Base-by-base conservation (phyloP, 2,797 vertebrate species). In the Pantherophis vulpinus region DNA sequence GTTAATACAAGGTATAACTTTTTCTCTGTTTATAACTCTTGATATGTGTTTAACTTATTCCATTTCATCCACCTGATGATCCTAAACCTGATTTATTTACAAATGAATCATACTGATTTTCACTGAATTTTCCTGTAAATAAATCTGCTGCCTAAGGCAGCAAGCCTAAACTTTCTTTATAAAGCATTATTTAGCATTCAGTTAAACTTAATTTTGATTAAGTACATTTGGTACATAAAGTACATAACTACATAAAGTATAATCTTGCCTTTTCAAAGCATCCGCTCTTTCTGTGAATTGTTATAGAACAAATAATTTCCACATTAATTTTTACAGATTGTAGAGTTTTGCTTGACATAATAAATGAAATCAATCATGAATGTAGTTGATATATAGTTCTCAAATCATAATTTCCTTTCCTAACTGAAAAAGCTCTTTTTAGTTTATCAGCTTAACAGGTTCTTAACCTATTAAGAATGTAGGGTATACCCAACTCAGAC, bases 311-410 rank as follows among this genome's bases (percentile, higher is more conserved):
- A 88, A 51, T 54, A 10, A 51, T 25, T 4, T 60, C 27, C 14
- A 42, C 55, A 13, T 56, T 47, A 61, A 63, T 42, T 88, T 16
- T 9, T 37, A 88, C 18, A 2, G 11, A 91, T 79, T 87, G 23
- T 10, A 16, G 29, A n/a, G 2, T 42, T 86, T n/a, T 86, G 59
- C 37, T 23, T 42, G 42, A 70, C 11, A 70, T 29, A 93, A 90
- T 32, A 56, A 66, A 63, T 51, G 2, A 54, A 90, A 61, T n/a
- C 3, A 51, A 94, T 63, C 88, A 55, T 88, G 93, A 94, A 79
- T 70, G 74, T 87, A 95, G 88, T 61, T 91, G 94, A 95, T 90
- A 25, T 92, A 86, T 37, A 93, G 93, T 94, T 94, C 94, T 95
- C 88, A n/a, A 79, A 89, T 94, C 0, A 55, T 92, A 59, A 63